Percentiles rank a stretch among this genome's conserved stretches.
phyloP scores from a whole-genome alignment of 2,797 vertebrate species.

The Spondyliosoma cantharus region DNA sequence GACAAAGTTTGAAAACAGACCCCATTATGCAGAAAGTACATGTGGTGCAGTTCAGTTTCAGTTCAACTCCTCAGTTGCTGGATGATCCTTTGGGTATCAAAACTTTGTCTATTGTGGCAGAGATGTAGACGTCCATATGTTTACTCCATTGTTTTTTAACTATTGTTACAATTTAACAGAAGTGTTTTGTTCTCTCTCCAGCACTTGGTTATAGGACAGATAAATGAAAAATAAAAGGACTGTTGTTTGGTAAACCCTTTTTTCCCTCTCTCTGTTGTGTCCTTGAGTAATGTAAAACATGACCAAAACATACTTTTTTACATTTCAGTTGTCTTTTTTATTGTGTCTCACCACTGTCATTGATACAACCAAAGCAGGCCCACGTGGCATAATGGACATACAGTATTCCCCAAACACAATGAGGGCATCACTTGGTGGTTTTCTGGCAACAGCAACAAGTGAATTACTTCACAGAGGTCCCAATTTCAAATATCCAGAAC shows the following conservation, averaged over 20 bases:
- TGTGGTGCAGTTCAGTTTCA: constrained; percentile 11
- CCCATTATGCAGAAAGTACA: neutral
- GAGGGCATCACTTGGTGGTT: constrained; percentile 17
- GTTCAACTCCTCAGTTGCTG: constrained; percentile 5
- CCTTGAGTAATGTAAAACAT: constrained; percentile 30
- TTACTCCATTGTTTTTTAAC: neutral
- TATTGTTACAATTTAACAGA: neutral
- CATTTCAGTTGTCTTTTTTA: constrained; percentile 60
- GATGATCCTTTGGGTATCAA: neutral
- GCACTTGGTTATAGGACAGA: neutral
- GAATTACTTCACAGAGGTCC: constrained; percentile 25
- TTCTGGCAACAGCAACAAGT: constrained; percentile 17
- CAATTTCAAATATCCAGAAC: constrained; percentile 21
- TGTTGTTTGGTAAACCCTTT: neutral
- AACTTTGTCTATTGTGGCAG: constrained; percentile 20
- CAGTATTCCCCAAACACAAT: constrained; percentile 20
- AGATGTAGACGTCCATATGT: constrained; percentile 1
- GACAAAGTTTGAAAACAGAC: neutral
- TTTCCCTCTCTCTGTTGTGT: neutral
- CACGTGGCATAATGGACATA: constrained; percentile 33
- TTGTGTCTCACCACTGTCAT: constrained; percentile 64
- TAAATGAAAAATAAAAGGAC: neutral
- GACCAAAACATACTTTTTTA: constrained; percentile 27
- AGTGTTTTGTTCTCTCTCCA: neutral
- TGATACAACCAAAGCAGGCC: constrained; percentile 52